Evolutionary conservation across 2,888 invertebrate genomes (phyloP), one percentile per base, ranked within the genome.

Genomic region (Nineta flava): DNA sequence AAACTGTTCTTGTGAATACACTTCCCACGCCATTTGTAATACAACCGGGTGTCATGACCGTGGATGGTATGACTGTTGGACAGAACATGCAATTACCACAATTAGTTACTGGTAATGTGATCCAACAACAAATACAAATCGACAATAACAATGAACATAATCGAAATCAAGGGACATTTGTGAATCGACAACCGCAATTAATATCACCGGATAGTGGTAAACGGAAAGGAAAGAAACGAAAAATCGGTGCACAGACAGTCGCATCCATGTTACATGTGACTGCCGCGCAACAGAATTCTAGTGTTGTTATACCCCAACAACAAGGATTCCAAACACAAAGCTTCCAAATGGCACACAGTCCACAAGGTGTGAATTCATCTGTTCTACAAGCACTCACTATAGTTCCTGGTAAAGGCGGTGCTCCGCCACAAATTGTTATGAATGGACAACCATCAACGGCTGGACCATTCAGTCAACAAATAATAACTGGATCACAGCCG

Each of bases 1-100:
- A 83, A 26, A 81, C 87, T 0, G 84, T 87, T 1, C 74, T 91
- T 5, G 81, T 91, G 1, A 90, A 90, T 60, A 79, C 87, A 0
- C 67, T 88, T 53, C 83, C 81, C 46, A 73, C 83, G 15, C 86
- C 86, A 0, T 83, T 86, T 56, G 79, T 88, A 6, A 74, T 88
- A 42, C 87, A 87, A 59, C 83, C 84, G 1, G 76, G 82, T 2
- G 77, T 85, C 55, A 80, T 86, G 76, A 76, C 83, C 0, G 79
- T 86, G 57, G 86, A 86, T 56, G 81, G 83, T 1, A 77, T 77
- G 64, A 72, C 76, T 6, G 75, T 81, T 21, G 77, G 81, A 51
- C 83, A 82, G 58, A 80, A 79, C 55, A 69, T 80, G 53, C 79
- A 81, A 49, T 66, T 83, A 58, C 81, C 83, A 13, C 83, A 83